Evolutionary conservation across 2,113 vertebrate genomes (phyloP), one percentile per base, ranked within the genome.

Genomic region (Benitochromis conjunctus): DNA sequence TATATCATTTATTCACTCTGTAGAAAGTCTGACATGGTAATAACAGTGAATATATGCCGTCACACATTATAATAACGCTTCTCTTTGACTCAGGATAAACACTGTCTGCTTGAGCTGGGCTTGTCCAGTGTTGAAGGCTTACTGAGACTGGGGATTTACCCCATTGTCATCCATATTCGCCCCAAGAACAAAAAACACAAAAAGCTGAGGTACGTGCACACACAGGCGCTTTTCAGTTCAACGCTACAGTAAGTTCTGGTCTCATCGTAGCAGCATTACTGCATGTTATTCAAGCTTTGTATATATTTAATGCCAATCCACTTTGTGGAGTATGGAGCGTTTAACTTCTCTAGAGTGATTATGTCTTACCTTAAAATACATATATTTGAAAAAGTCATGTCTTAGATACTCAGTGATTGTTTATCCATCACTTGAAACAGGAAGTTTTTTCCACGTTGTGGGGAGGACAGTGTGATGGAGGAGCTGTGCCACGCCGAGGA

Each of bases 101-200:
- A 97, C 89, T 96, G 96, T 84, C 91, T 97, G 51, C 89, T 97
- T 64, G 95, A 96, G 86, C 85, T 97, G 80, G 94, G 95, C 7
- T 79, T 96, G 81, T 53, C 77, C 80, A 93, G 92, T 82, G 95
- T 96, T 24, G 96, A 96, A 81, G 86, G 85, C 11, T 91, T 97
- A n/a, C 78, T 97, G 66, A 95, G 92, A 87, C 95, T 96, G 16
- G 92, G 87, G 6, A 86, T 97, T 82, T 96, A 96, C 84, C 96
- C 96, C 13, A 96, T 97, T 9, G 86, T 97, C 79, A 95, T 97
- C 85, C 91, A 96, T 69, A 95, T 97, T 81, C 91, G 85, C 24
- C 95, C 95, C 2, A 97, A 96, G 84, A 95, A 90, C 89, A 97
- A 96, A 89, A 97, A 96, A 76, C 93, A 93, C 87, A 96, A 95